A percentile compares a stretch with the other conserved stretches of the same genome.
These are phyloP conservation scores for Hydrolagus colliei DNA, from an alignment of 2,797 vertebrate species.

Conservation along the genomic window DNA sequence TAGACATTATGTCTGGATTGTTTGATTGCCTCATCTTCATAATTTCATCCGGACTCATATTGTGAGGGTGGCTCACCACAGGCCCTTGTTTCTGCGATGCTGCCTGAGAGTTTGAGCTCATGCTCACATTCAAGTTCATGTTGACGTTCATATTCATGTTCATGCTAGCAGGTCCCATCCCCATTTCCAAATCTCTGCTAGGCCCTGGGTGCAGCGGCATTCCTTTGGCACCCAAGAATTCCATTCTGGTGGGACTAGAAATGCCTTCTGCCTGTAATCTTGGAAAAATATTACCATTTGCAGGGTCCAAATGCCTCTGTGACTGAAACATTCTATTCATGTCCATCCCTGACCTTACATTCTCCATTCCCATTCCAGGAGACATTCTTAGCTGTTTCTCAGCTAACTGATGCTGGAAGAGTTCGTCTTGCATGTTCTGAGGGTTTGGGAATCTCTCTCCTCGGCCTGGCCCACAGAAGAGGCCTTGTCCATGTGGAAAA, in stretches of 20 bases:
- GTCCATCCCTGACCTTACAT: constrained; percentile 64
- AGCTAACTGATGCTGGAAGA: constrained; percentile 89
- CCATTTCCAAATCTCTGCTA: constrained; percentile 84
- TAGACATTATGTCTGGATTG: constrained; percentile 57
- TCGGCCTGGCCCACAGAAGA: constrained; percentile 87
- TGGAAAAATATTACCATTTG: constrained; percentile 81
- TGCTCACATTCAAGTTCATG: constrained; percentile 61
- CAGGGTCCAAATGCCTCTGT: constrained; percentile 88
- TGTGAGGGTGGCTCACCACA: constrained; percentile 60
- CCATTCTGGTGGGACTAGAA: constrained; percentile 88
- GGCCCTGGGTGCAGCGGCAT: constrained; percentile 59
- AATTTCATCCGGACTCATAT: constrained; percentile 55
- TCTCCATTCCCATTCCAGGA: constrained; percentile 81
- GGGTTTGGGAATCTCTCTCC: constrained; percentile 92
- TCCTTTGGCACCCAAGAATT: constrained; percentile 72
- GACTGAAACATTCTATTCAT: constrained; percentile 84
- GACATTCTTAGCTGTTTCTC: constrained; percentile 84
- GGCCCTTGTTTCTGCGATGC: constrained; percentile 85
- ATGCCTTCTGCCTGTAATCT: constrained; percentile 87
- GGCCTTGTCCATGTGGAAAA: constrained; percentile 76
- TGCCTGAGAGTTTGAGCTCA: constrained; percentile 80
- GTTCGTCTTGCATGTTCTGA: constrained; percentile 84
- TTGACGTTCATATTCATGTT: constrained; percentile 62
- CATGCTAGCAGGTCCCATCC: constrained; percentile 71
- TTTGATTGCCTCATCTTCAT: constrained; percentile 58